Base-by-base conservation (phyloP, 2,113 vertebrate genomes). In the Galbula dea region DNA sequence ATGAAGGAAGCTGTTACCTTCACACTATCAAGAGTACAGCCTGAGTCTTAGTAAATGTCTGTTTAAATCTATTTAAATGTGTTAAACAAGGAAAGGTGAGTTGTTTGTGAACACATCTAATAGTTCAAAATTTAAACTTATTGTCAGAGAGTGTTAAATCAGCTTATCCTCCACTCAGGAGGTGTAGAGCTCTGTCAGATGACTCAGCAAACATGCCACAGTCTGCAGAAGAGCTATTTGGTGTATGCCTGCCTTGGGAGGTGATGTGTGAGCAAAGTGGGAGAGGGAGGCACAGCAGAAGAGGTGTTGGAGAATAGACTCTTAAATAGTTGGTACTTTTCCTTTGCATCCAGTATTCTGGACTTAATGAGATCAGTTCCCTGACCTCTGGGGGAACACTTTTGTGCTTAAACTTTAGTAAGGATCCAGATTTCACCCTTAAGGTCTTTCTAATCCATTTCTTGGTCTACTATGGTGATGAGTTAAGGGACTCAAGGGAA, bases 341-440 rank as follows among this genome's bases (percentile, higher is more conserved):
- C 16, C 43, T 88, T 83, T 76, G 17, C 30, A 21, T 58, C 15
- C 3, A 1, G 4, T 62, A 15, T 58, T 41, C 22, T 79, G 58
- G 61, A 54, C 3, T 57, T 66, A 13, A 24, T 5, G 34, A 69
- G 67, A 76, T 90, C 16, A 80, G 22, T 55, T 89, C 30, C 27
- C 14, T 76, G 83, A 27, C 26, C 68, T 69, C 85, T 43, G 11
- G 46, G 32, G 43, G 18, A 88, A 77, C 12, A 10, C 11, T 66
- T 49, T 58, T 54, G 43, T 46, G n/a, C 74, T 86, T 86, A 54
- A 74, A 41, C 36, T 81, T 81, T 12, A 83, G 36, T 32, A 48
- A 55, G 21, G 43, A 86, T 92, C 69, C 88, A 88, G 2, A 71
- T 88, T 96, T 94, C 88, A 88, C 87, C 69, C 79, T 73, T 86